Percentiles rank a stretch among this genome's conserved stretches.
Evolutionary conservation across 2,888 invertebrate species (phyloP).

Genomic region (Pycnomerus fuliginosus): DNA sequence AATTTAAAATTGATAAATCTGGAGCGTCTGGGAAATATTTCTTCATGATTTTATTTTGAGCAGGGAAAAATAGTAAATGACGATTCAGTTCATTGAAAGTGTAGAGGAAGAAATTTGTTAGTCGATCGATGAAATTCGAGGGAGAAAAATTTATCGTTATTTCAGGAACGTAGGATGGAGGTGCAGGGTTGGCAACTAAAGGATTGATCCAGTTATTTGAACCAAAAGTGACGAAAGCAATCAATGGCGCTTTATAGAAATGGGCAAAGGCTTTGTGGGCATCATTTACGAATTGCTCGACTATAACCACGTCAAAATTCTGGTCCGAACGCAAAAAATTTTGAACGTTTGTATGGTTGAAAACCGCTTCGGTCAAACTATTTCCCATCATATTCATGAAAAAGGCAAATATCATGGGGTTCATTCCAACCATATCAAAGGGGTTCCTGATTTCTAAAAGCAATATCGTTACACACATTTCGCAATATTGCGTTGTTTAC

Average conservation of each 20-base stretch:
- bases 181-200: slow-evolving; percentile 52
- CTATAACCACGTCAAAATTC: slow-evolving; percentile 45
- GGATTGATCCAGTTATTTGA: slow-evolving; percentile 49
- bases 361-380: neutral
- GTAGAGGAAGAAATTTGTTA: slow-evolving; percentile 50
- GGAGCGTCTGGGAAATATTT: slow-evolving; percentile 30
- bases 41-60: slow-evolving; percentile 31
- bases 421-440: neutral
- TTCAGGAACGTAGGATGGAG: slow-evolving; percentile 50
- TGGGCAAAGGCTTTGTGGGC: slow-evolving; percentile 48
- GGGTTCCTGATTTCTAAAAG: no score
- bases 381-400: slow-evolving; percentile 7
- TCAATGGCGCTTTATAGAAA: slow-evolving; percentile 41
- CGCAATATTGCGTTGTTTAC: no score
- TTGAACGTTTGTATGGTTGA: slow-evolving; percentile 30
- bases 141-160: slow-evolving; percentile 2
- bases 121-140: slow-evolving; percentile 45
- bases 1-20: slow-evolving; percentile 19
- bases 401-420: neutral
- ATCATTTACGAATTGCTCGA: slow-evolving; percentile 55
- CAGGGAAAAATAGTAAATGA: slow-evolving; percentile 27
- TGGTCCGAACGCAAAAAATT: slow-evolving; percentile 42
- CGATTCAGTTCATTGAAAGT: slow-evolving; percentile 15
- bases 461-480: no score
- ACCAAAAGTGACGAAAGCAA: slow-evolving; percentile 48